phyloP scores from a whole-genome alignment of 1,140 invertebrate species.

The Diorhabda carinulata region DNA sequence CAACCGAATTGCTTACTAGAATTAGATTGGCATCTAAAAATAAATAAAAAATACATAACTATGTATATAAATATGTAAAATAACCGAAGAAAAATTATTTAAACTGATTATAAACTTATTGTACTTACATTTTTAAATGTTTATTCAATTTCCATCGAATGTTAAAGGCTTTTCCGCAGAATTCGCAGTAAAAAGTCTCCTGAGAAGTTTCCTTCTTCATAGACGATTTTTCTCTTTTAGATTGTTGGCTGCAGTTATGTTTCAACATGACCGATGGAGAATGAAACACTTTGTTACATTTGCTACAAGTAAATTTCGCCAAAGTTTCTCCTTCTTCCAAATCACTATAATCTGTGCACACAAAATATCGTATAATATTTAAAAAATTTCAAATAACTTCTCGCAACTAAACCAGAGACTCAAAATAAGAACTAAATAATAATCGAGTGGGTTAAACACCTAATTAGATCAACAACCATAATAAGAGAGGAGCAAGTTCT shows the following conservation, averaged over 20 bases:
- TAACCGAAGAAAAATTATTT: neutral
- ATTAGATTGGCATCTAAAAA: neutral
- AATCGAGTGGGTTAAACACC: no score
- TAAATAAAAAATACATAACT: neutral
- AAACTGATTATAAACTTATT: neutral
- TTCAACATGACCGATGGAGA: neutral
- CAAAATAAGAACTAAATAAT: no score
- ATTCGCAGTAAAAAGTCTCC: conserved; percentile 51
- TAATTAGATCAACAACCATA: no score
- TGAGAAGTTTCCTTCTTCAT: neutral
- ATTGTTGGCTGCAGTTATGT: neutral
- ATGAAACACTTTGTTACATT: neutral
- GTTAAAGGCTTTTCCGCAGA: conserved; percentile 63
- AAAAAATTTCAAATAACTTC: no score
- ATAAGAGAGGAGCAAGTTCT: no score
- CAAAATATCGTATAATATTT: no score
- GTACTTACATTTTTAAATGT: conserved; percentile 48
- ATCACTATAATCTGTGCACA: neutral
- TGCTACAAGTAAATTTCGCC: conserved; percentile 4
- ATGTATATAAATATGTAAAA: neutral
- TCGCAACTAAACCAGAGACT: no score
- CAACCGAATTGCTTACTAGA: conserved; percentile 54
- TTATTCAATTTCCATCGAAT: conserved; percentile 66
- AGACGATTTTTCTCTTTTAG: neutral
- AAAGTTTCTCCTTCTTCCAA: neutral